Conservation (phyloP, 2,888 invertebrate genomes). For the Rhagophthalmus giganteus region DNA sequence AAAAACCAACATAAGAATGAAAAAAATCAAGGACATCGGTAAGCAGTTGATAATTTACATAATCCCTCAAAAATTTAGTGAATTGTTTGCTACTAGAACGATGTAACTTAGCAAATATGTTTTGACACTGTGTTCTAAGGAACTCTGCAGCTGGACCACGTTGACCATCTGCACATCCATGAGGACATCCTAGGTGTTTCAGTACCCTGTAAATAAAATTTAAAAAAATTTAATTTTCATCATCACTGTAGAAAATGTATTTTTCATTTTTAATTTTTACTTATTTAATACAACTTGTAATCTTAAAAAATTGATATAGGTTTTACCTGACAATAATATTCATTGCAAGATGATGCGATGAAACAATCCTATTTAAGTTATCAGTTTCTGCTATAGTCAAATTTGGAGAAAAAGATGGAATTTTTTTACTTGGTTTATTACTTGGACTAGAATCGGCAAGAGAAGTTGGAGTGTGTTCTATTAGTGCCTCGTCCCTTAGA, state of each 20-base stretch:
- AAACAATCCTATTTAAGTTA: constrained; percentile 58
- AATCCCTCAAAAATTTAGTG: constrained; percentile 68
- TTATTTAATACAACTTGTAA: background rate
- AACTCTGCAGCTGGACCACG: constrained; percentile 89
- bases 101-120: constrained; percentile 74
- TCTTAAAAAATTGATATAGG: background rate
- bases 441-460: constrained; percentile 31
- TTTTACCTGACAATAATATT: constrained; percentile 65
- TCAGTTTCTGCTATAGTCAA: constrained; percentile 54
- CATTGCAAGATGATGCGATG: constrained; percentile 74
- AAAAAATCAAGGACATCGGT: constrained; percentile 89
- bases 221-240: too few species aligned
- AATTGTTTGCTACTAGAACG: constrained; percentile 69
- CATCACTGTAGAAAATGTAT: too few species aligned
- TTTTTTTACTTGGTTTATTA: constrained; percentile 41
- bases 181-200: constrained; percentile 90
- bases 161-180: constrained; percentile 87
- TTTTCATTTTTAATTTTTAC: too few species aligned
- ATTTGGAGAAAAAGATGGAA: constrained; percentile 32
- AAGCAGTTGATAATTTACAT: constrained; percentile 77
- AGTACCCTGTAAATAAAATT: constrained; percentile 63
- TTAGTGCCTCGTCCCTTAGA: constrained; percentile 57
- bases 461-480: constrained; percentile 34
- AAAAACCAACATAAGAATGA: constrained; percentile 94
- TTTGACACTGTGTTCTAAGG: constrained; percentile 83